A percentile compares a stretch with the other conserved stretches of the same genome.
These are phyloP conservation scores for Caenorhabditis sp. DNA, from an alignment of 2,888 invertebrate genomes.

Conservation along the genomic window DNA sequence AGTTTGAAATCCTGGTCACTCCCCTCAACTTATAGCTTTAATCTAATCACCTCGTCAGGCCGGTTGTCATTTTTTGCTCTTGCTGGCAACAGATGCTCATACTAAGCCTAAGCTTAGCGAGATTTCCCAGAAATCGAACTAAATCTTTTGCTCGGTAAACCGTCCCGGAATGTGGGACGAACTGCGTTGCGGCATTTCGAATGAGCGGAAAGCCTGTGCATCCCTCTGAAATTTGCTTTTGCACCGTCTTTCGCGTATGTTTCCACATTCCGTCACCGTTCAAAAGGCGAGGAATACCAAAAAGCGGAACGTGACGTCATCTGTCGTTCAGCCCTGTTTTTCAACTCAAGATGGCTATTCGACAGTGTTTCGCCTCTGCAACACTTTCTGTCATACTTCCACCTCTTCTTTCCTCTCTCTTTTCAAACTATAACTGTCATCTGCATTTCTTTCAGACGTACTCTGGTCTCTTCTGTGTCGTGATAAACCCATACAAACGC, in stretches of 20 bases:
- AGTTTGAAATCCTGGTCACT: too few species aligned
- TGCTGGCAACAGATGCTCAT: conserved; percentile 4
- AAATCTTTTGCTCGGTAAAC: background rate
- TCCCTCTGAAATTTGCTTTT: background rate
- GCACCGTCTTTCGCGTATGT: background rate
- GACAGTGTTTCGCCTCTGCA: conserved; percentile 1
- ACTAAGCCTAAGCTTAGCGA: conserved; percentile 32
- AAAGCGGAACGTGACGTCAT: background rate
- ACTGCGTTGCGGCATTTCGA: background rate
- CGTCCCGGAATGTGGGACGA: background rate
- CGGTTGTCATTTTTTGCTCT: conserved; percentile 12
- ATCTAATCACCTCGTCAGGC: conserved; percentile 20
- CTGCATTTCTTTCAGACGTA: conserved; percentile 94
- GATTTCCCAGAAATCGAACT: background rate
- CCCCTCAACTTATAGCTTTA: too few species aligned
- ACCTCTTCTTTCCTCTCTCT: background rate
- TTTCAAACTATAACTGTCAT: background rate
- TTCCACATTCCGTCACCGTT: background rate
- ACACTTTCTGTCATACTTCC: conserved; percentile 1
- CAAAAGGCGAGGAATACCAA: conserved; percentile 18
- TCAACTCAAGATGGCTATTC: background rate
- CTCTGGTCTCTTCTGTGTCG: conserved; percentile 99
- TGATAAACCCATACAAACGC: conserved; percentile 95
- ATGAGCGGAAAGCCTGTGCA: background rate
- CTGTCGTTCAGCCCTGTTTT: background rate